Base-by-base conservation (phyloP, 1,140 invertebrate genomes). In the Mylabris phalerata region DNA sequence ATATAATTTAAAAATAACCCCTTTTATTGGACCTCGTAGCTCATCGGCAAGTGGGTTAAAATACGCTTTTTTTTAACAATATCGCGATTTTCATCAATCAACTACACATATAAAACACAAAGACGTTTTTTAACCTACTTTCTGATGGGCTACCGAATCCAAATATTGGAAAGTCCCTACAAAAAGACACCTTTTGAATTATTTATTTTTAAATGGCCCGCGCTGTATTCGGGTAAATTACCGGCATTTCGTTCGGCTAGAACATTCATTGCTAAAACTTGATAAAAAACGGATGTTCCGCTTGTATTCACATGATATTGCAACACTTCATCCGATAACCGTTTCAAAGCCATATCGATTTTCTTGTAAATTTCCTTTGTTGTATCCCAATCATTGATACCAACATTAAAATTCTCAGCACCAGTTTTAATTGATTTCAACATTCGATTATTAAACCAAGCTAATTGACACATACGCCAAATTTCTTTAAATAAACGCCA, bases 181-280 rank as follows among this genome's bases (percentile, higher is more conserved):
- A 19, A 19, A 19, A 19, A 19, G 19, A 19, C 19, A 19, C 19
- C 19, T 19, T n/a, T 19, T 19, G 19, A 19, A 19, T 19, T 19
- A 19, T 19, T 19, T 19, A 19, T 1, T 19, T 19, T 19, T 19
- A 19, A 19, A 19, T 19, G 19, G 19, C 19, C 19, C 1, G 19
- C 19, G 19, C 19, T 1, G 19, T 19, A 19, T 19, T 19, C 19
- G 19, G 19, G 3, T 48, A 47, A 56, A 3, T 65, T 69, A 79
- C 78, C 76, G 48, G 71, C 52, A 44, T 70, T 73, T n/a, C 76
- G 75, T 55, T 78, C 78, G 4, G 78, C 61, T 13, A 83, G 58
- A 4, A 81, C 62, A 4, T 70, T 68, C 73, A 86, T 78, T 2
- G 77, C 71, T 2, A 84, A 65, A 7, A 82, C 72, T 64, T 84